A percentile compares a stretch with the other conserved stretches of the same genome.
Conservation (phyloP, 2,888 invertebrate genomes). For the Hypsopygia costalis region DNA sequence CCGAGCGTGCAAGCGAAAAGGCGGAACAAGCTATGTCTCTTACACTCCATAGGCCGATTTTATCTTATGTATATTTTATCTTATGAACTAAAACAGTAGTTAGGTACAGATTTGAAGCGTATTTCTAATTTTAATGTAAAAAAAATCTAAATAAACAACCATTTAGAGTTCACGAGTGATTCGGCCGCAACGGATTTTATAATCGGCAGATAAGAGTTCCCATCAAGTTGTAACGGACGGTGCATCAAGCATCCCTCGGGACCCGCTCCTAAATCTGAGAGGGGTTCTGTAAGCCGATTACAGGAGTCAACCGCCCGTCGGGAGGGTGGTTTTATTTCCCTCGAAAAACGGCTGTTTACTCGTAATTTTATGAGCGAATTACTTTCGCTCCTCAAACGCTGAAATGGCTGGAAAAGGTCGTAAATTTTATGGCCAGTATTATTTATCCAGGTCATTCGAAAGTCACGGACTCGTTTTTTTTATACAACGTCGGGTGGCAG, state of each 20-base stretch:
- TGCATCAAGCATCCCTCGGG: slow-evolving; percentile 55
- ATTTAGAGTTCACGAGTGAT: slow-evolving; percentile 51
- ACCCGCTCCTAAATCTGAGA: slow-evolving; percentile 43
- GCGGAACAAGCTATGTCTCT: too few relatives aligned
- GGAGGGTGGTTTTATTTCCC: slow-evolving; percentile 68
- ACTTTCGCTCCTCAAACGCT: slow-evolving; percentile 72
- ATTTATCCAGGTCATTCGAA: slow-evolving; percentile 65
- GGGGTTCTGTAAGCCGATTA: slow-evolving; percentile 73
- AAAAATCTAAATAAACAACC: slow-evolving; percentile 20
- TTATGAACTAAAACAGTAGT: too few relatives aligned
- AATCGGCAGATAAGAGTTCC: slow-evolving; percentile 74
- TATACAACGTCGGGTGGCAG: too few relatives aligned
- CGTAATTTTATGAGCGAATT: slow-evolving; percentile 76
- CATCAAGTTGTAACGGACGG: slow-evolving; percentile 69
- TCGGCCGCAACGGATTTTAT: slow-evolving; percentile 75
- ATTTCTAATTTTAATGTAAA: too few relatives aligned
- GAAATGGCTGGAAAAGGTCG: slow-evolving; percentile 64
- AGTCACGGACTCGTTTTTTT: slow-evolving; percentile 24
- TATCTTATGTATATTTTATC: too few relatives aligned
- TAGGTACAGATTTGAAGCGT: too few relatives aligned
- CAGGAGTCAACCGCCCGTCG: slow-evolving; percentile 65
- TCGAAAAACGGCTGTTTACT: slow-evolving; percentile 77
- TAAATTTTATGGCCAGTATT: slow-evolving; percentile 67
- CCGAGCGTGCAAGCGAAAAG: too few relatives aligned
- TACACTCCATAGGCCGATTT: too few relatives aligned